Evolutionary conservation across 2,888 invertebrate genomes (phyloP).

Genomic region (Dryadula phaetusa): DNA sequence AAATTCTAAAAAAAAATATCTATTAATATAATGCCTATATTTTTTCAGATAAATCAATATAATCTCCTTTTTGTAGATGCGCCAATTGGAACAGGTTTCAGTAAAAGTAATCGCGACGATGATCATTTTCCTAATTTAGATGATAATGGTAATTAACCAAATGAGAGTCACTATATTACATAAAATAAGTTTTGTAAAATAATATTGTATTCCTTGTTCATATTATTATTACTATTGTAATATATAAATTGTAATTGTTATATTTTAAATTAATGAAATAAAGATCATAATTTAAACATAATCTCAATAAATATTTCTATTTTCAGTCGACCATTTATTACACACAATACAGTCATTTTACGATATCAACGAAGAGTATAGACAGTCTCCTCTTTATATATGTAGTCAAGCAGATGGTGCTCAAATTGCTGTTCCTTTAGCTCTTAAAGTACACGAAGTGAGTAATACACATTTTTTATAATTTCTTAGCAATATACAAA

Average conservation of each 20-base stretch:
- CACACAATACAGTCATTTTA: conserved; percentile 88
- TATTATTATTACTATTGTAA: no score
- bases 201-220: no score
- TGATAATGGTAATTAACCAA: conserved; percentile 71
- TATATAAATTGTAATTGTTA: no score
- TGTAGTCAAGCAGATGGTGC: conserved; percentile 95
- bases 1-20: no score
- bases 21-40: not conserved
- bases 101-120: conserved; percentile 84
- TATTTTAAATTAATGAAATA: no score
- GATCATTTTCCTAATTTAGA: conserved; percentile 65
- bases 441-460: conserved; percentile 78
- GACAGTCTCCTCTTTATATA: conserved; percentile 89
- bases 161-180: no score
- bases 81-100: conserved; percentile 94
- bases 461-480: conserved; percentile 37
- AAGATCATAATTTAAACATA: no score
- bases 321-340: conserved; percentile 88
- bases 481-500: not conserved
- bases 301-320: not conserved
- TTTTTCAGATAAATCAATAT: conserved; percentile 86
- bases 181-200: no score
- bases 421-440: conserved; percentile 92
- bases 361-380: conserved; percentile 85
- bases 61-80: conserved; percentile 95